Evolutionary conservation across 2,888 invertebrate species (phyloP), one percentile per base, ranked within the genome.

Genomic region (Sisyra terminalis): DNA sequence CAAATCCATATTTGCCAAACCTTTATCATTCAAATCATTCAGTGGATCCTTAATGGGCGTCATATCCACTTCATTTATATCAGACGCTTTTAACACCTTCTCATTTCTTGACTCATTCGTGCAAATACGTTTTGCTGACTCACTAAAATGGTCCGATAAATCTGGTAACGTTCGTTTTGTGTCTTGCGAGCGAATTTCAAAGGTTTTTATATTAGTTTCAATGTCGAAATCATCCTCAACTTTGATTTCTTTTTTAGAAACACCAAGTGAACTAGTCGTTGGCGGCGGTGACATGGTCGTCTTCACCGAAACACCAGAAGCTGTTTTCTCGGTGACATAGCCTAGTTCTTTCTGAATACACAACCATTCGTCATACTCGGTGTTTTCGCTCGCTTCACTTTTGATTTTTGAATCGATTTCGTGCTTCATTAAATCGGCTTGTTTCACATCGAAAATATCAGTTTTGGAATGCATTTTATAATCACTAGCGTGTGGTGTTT

Each of bases 281-380:
- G 42, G 11, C 30, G 42, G 16, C 30, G 40, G 29, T 42, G 13
- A 34, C 24, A 24, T 40, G 42, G 16, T 39, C 15, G 40, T 39
- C 10, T 31, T 13, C 29, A 37, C 15, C n/a, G n/a, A n/a, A n/a
- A n/a, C n/a, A n/a, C n/a, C n/a, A n/a, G n/a, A n/a, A n/a, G n/a
- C n/a, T 24, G 17, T 9, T 11, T 39, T 34, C 11, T 39, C 32
- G 9, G 43, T 65, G 30, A 70, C 48, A 52, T 67, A 62, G 9
- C 70, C 74, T 3, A 78, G 59, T 51, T 78, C 78, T 42, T 75
- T 71, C 51, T 77, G 75, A 44, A 77, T 71, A 48, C 75, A 76
- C 32, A 75, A 64, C 76, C 77, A 78, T 53, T 76, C 76, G 54
- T 78, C 78, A 50, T 73, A 72, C 45, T 70, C 69, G 46, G 61